phyloP scores from a whole-genome alignment of 2,888 invertebrate species.

The Acronicta psi region DNA sequence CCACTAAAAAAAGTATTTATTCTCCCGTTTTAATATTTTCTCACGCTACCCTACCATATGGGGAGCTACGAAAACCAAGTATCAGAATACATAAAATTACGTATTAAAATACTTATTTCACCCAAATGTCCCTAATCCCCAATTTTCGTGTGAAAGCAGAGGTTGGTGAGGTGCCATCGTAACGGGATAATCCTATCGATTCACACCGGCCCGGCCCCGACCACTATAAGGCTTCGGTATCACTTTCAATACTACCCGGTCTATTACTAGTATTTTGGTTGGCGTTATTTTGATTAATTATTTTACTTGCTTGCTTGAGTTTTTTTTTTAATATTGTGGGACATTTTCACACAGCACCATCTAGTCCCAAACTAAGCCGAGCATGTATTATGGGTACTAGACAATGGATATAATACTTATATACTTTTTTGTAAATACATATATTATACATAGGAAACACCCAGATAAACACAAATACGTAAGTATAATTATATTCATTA shows the following conservation, averaged over 20 bases:
- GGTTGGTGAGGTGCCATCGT: constrained; percentile 63
- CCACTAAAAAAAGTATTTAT: no score
- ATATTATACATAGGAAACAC: no score
- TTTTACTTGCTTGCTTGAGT: constrained; percentile 34
- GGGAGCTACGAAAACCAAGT: constrained; percentile 9
- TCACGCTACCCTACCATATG: constrained; percentile 25
- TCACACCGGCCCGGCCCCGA: constrained; percentile 54
- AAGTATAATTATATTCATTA: no score
- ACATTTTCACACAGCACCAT: no score
- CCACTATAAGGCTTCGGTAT: constrained; percentile 62
- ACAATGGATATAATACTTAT: no score
- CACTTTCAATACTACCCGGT: constrained; percentile 54
- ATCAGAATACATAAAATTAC: constrained; percentile 36
- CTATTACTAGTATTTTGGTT: constrained; percentile 44
- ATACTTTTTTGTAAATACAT: no score
- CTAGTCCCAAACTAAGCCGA: no score
- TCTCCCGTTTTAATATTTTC: constrained; percentile 29
- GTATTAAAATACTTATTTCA: constrained; percentile 28
- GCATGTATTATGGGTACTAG: no score
- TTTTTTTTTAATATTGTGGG: no score
- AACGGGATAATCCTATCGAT: constrained; percentile 65
- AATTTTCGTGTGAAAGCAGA: constrained; percentile 58
- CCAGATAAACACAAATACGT: no score
- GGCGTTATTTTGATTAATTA: constrained; percentile 40
- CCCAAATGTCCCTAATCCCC: constrained; percentile 46